Evolutionary conservation across 37 sponge, comb jelly and placozoan genomes (phyloP), one percentile per base, ranked within the genome.

Genomic region (Beroe forskalii): DNA sequence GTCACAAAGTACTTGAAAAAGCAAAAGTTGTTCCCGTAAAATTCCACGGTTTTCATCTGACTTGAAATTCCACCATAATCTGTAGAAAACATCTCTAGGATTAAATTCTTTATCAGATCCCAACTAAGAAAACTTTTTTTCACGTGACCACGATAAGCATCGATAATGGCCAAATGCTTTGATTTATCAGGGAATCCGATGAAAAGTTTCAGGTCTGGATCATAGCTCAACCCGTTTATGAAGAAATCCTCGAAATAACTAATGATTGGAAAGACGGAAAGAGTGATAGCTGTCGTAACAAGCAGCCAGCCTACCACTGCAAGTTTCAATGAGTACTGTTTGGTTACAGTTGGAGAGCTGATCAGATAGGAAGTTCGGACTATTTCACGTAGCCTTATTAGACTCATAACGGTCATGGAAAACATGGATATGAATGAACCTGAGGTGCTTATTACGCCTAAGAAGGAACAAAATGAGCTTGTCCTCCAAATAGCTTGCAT

Each of bases 91-190:
- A 69, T 69, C 32, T 32, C 32, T 1, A 6, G 1, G 2, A 69
- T 37, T 32, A 69, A 2, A 32, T 69, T 35, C 12, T 36, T 69
- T 6, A 69, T 69, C 72, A 33, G 9, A 17, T 69, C 19, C 72
- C 72, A 69, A 6, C 38, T 69, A 14, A 69, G 32, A 9, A 17
- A 1, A 2, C 19, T 19, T 20, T 3, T 2, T 17, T 69, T 69
- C 72, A 69, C 32, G 6, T 36, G 28, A 32, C 72, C 72, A 14
- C 32, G 14, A 69, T 69, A 69, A 14, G 72, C 72, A 33, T 69
- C 38, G 19, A 69, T 31, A 1, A 69, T 32, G 17, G 27, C 4
- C 6, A 33, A 3, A 32, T 32, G 27, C 38, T 35, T 69, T 32
- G 28, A 2, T 17, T 69, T 69, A 32, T 32, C 38, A 36, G 17